Conservation (phyloP, 2,113 vertebrate genomes). For the Cryptotis parvus region DNA sequence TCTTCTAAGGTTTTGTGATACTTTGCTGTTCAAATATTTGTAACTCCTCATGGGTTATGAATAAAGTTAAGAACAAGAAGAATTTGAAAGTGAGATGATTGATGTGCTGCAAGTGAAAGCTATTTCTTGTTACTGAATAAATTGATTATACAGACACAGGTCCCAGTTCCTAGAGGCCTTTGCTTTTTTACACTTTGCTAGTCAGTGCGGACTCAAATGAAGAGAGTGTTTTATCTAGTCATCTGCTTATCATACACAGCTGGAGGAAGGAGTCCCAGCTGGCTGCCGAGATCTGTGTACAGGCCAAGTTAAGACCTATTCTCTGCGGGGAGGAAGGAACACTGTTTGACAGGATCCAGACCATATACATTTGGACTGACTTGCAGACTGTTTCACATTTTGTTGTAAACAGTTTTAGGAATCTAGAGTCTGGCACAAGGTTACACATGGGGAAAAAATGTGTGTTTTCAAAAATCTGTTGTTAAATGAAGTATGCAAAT, state of each 20-base stretch:
- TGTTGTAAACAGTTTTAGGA: constrained; percentile 64
- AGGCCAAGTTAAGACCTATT: constrained; percentile 7
- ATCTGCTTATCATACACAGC: constrained; percentile 60
- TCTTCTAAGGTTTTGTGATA: background rate
- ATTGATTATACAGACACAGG: background rate
- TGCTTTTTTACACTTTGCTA: background rate
- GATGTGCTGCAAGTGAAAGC: constrained; percentile 35
- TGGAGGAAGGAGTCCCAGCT: constrained; percentile 28
- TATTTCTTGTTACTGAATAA: constrained; percentile 12
- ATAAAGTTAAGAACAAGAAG: background rate
- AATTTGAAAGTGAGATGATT: background rate
- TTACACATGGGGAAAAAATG: constrained; percentile 1
- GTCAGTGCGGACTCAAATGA: constrained; percentile 12
- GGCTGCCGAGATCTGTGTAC: constrained; percentile 29
- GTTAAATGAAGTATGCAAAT: constrained; percentile 40
- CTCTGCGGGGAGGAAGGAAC: background rate
- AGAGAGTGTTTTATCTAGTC: constrained; percentile 43
- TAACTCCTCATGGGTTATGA: background rate
- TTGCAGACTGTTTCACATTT: constrained; percentile 24
- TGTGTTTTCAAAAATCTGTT: background rate
- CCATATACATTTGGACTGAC: background rate
- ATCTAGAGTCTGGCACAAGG: constrained; percentile 40
- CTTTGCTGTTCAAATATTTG: constrained; percentile 43
- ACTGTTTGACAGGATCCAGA: constrained; percentile 37
- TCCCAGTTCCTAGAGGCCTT: background rate